Base-by-base conservation (phyloP, 2,797 vertebrate species). In the Dromococcyx pavoninus region DNA sequence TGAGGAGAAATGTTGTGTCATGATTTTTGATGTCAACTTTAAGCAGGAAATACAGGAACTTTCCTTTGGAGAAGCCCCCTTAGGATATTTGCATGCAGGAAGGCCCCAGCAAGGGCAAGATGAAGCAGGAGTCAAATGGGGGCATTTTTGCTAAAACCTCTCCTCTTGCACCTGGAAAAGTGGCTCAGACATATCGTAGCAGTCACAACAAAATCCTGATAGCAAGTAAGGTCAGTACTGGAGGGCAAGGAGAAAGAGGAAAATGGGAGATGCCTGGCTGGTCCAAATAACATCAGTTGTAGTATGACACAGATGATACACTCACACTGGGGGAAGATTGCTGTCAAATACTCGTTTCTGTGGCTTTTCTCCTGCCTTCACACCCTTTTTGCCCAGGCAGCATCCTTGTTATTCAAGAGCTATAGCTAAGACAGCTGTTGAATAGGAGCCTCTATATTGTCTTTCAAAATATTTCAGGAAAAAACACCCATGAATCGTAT, bases 401-500 rank as follows among this genome's bases (percentile, higher is more conserved):
- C 17, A 21, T 14, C 37, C 13, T 83, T 53, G 5, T 69, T 67
- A 46, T 37, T 74, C 19, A 66, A 66, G 67, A 61, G 53, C n/a
- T 79, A 30, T n/a, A 48, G 19, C 79, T 71, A 58, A 50, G 80
- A 35, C 30, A 79, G 32, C 10, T 78, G 14, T 32, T 71, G n/a
- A 56, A 54, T 56, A 71, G 57, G 5, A 76, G 7, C 18, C 28
- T 60, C 37, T n/a, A n/a, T 51, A 51, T 2, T 71, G 48, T 35
- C 61, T 80, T 85, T 30, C 66, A 88, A 53, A 84, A 72, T 5
- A 11, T 37, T 88, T 78, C 24, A 30, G 25, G 37, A 50, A 87
- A 79, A 17, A 25, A 0, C 37, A 25, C 22, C 50, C 0, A 0
- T 46, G 74, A 78, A 81, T 90, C 51, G 43, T 32, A 6, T 6